Percentiles rank a stretch among this genome's conserved stretches.
Evolutionary conservation across 2,888 invertebrate genomes (phyloP).

Genomic region (Rhaphigaster nebulosa): DNA sequence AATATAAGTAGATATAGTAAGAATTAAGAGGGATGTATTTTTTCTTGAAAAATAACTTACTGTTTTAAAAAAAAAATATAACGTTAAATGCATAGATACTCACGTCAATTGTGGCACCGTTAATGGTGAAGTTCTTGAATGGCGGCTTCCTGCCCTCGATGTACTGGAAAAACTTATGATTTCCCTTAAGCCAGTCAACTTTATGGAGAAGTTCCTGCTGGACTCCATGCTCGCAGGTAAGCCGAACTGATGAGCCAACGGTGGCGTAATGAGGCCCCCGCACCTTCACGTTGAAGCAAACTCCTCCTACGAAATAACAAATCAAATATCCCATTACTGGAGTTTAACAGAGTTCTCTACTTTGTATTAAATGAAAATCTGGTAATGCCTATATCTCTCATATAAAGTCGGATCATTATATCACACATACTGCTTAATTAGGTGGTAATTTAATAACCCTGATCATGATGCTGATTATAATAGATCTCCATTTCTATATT

Average conservation of each 20-base stretch:
- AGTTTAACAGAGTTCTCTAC: too few relatives aligned
- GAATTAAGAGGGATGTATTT: too few relatives aligned
- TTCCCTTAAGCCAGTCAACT: conserved; percentile 80
- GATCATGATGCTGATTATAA: too few relatives aligned
- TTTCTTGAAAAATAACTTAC: too few relatives aligned
- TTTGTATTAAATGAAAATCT: too few relatives aligned
- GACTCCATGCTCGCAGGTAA: conserved; percentile 84
- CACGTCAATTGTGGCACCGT: conserved; percentile 82
- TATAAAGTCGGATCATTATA: too few relatives aligned
- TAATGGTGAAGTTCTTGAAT: conserved; percentile 76
- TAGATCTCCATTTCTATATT: too few relatives aligned
- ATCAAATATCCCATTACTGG: neutral
- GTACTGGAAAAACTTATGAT: conserved; percentile 84
- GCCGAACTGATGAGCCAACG: conserved; percentile 78
- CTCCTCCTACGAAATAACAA: neutral
- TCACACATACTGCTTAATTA: too few relatives aligned
- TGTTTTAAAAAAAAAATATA: too few relatives aligned
- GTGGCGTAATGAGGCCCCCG: conserved; percentile 81
- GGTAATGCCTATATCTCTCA: too few relatives aligned
- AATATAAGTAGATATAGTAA: too few relatives aligned
- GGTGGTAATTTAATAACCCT: too few relatives aligned
- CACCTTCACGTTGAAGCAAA: conserved; percentile 74
- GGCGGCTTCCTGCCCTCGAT: conserved; percentile 83
- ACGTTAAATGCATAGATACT: conserved; percentile 69
- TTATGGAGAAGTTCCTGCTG: conserved; percentile 79